Evolutionary conservation across 1,140 invertebrate genomes (phyloP).

Genomic region (Neodiprion fabricii): DNA sequence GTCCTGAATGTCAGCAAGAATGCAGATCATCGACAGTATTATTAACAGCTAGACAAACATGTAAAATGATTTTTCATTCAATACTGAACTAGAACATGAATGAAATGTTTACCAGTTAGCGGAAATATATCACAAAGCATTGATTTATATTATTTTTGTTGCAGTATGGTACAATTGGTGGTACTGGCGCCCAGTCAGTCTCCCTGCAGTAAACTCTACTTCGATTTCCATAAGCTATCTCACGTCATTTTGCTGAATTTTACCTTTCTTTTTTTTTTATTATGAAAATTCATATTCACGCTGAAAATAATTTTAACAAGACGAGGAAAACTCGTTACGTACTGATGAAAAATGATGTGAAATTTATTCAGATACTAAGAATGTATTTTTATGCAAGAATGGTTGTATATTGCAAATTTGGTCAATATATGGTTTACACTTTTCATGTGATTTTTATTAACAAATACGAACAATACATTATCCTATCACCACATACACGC

Average conservation of each 20-base stretch:
- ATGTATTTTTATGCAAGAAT: neutral
- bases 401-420: neutral
- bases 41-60: constrained; percentile 70
- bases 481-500: constrained; percentile 7
- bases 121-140: constrained; percentile 1
- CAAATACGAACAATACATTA: neutral
- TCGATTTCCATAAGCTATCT: constrained; percentile 72
- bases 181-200: constrained; percentile 77
- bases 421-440: neutral
- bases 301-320: no score
- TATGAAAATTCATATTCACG: neutral
- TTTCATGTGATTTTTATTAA: neutral
- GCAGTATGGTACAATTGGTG: constrained; percentile 86
- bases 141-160: constrained; percentile 50
- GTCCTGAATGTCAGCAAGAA: constrained; percentile 69
- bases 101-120: constrained; percentile 6
- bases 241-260: constrained; percentile 72
- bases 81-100: constrained; percentile 1
- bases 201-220: constrained; percentile 65
- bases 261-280: neutral
- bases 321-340: no score
- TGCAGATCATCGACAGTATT: constrained; percentile 71
- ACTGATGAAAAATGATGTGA: no score
- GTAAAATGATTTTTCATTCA: constrained; percentile 63
- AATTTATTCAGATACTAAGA: no score